Conservation (phyloP, 1,140 invertebrate genomes). For the Diabrotica undecimpunctata region DNA sequence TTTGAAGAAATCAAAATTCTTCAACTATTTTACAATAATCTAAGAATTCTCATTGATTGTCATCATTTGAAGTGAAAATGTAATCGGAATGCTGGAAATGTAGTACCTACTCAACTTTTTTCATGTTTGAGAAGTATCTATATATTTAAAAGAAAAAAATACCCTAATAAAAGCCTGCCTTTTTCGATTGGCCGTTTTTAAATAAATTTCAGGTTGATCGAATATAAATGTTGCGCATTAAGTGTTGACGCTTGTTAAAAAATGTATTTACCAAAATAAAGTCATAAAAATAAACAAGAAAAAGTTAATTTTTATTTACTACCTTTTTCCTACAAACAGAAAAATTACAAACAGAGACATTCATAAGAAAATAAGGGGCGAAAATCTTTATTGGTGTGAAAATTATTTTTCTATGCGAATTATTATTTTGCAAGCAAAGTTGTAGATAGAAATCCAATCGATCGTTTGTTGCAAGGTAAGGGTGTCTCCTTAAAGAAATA, state of each 20-base stretch:
- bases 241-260: slow-evolving; percentile 33
- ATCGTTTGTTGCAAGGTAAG: too few species aligned
- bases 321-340: too few species aligned
- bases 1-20: background rate
- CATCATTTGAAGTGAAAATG: background rate
- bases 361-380: too few species aligned
- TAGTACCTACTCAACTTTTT: background rate
- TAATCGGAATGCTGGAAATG: background rate
- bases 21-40: background rate
- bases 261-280: slow-evolving; percentile 30
- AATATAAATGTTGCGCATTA: slow-evolving; percentile 27
- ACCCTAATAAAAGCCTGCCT: slow-evolving; percentile 12
- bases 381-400: too few species aligned
- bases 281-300: slow-evolving; percentile 11
- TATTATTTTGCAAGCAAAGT: too few species aligned
- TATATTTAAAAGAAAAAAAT: background rate
- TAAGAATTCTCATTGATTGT: background rate
- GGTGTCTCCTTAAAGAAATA: too few species aligned
- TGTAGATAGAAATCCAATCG: too few species aligned
- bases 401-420: too few species aligned
- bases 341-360: too few species aligned
- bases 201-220: slow-evolving; percentile 14
- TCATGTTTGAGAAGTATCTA: background rate
- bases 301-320: background rate
- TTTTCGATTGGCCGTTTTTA: slow-evolving; percentile 10